phyloP scores from a whole-genome alignment of 92 coral and sea anemone genomes.

The Phenganax stokvisi region DNA sequence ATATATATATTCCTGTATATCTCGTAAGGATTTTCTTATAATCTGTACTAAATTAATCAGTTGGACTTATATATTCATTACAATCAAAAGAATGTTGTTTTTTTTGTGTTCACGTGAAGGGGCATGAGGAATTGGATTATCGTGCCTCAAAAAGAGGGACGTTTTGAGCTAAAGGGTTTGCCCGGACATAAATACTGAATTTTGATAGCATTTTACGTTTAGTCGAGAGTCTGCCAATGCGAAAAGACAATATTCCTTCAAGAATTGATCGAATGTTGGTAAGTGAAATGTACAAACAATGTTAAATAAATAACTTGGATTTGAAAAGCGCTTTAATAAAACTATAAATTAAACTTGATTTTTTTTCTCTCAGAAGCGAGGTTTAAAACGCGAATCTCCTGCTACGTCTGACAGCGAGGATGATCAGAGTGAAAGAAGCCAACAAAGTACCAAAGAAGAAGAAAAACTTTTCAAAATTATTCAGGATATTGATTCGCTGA shows the following conservation, averaged over 20 bases:
- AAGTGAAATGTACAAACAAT: conserved; percentile 5
- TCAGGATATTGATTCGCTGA: conserved; percentile 68
- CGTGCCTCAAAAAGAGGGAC: too few relatives aligned
- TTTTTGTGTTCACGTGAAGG: neutral
- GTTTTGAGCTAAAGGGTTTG: neutral
- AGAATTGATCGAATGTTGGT: conserved; percentile 55
- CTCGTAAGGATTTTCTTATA: neutral
- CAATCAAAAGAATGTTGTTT: neutral
- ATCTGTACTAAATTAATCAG: neutral
- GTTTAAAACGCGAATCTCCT: conserved; percentile 27
- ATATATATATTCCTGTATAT: neutral
- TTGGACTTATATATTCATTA: neutral
- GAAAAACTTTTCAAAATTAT: conserved; percentile 65
- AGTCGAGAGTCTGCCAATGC: neutral
- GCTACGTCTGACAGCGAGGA: conserved; percentile 31
- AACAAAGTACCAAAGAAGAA: conserved; percentile 54
- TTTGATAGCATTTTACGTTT: neutral
- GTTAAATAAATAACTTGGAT: neutral
- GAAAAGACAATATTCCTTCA: conserved; percentile 30
- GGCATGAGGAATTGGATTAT: too few relatives aligned
- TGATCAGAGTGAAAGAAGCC: neutral
- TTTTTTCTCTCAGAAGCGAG: conserved; percentile 35
- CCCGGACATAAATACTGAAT: neutral
- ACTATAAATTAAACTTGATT: neutral
- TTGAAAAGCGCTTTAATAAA: neutral